A percentile compares a stretch with the other conserved stretches of the same genome.
These are phyloP conservation scores for Aphyosemion australe DNA, from an alignment of 2,113 vertebrate genomes.

Conservation along the genomic window DNA sequence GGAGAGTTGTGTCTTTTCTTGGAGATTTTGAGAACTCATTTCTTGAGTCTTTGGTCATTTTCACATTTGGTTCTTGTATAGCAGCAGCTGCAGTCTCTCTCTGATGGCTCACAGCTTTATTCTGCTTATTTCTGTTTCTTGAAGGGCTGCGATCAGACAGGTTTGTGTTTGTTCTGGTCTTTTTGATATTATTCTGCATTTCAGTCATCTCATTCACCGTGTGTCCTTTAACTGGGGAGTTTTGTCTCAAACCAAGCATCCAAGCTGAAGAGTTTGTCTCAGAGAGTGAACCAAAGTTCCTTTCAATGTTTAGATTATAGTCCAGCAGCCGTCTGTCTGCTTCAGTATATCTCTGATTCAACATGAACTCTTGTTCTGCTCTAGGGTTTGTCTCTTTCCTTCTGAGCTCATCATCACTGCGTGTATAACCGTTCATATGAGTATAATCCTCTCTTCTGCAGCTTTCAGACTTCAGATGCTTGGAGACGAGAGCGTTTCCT, in stretches of 20 bases:
- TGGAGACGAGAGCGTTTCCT: not conserved
- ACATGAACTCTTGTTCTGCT: not conserved
- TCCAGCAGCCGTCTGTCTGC: not conserved
- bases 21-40: not conserved
- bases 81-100: accelerated
- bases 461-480: not conserved
- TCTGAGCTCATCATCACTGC: accelerated
- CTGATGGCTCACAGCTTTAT: accelerated
- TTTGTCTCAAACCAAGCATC: not conserved
- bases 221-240: not conserved
- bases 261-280: not conserved
- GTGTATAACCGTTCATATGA: not conserved
- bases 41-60: not conserved
- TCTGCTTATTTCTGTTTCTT: not conserved
- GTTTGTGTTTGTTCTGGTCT: not conserved
- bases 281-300: accelerated
- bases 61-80: accelerated
- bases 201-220: accelerated
- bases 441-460: not conserved
- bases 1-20: not conserved
- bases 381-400: not conserved
- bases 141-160: not conserved
- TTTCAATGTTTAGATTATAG: not conserved
- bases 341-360: accelerated
- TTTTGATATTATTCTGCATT: accelerated